Evolutionary conservation across 1,140 invertebrate species (phyloP).

Genomic region (Drosophila lowei): DNA sequence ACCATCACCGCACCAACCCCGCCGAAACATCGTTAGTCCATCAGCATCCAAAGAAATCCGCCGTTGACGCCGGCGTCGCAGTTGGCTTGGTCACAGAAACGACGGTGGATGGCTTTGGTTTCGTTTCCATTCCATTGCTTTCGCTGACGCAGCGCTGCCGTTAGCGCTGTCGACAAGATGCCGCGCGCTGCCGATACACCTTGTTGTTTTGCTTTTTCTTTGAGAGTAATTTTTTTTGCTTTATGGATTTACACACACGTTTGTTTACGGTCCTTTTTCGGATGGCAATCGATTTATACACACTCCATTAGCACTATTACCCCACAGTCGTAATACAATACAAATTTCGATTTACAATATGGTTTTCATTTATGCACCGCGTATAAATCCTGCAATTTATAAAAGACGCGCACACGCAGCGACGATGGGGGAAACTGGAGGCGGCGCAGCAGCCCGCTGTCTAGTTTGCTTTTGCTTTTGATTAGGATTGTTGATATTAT

Average conservation of each 20-base stretch:
- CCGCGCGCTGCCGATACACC: neutral
- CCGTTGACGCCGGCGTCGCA: conserved; percentile 1
- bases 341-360: neutral
- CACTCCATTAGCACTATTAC: neutral
- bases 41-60: conserved; percentile 44
- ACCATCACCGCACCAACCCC: conserved; percentile 9
- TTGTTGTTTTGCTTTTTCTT: conserved; percentile 20
- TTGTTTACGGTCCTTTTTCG: conserved; percentile 46
- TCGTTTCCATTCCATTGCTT: too few relatives aligned
- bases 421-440: neutral
- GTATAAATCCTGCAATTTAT: neutral
- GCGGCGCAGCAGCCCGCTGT: too few relatives aligned
- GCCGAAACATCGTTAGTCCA: conserved; percentile 36
- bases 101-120: neutral
- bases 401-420: conserved; percentile 17
- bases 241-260: conserved; percentile 23
- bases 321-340: too few relatives aligned
- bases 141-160: conserved; percentile 7
- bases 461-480: too few relatives aligned
- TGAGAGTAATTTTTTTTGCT: neutral
- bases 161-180: neutral
- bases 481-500: too few relatives aligned
- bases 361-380: conserved; percentile 20
- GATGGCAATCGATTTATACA: neutral
- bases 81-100: neutral